phyloP scores from a whole-genome alignment of 2,888 invertebrate species.

The Griposia aprilina region DNA sequence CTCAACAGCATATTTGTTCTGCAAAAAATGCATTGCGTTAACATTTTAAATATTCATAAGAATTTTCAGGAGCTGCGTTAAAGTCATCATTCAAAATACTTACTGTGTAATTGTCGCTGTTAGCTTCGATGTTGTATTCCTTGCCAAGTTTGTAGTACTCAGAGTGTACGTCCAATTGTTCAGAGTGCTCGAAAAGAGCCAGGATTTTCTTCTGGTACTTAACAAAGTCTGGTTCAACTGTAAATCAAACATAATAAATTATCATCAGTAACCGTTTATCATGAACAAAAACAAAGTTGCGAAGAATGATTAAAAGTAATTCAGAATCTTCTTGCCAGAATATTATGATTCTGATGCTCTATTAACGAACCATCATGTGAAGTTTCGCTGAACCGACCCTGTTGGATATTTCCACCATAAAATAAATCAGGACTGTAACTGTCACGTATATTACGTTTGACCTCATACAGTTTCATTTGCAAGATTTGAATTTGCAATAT shows the following conservation, averaged over 20 bases:
- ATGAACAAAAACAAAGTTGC: neutral
- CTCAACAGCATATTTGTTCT: constrained; percentile 85
- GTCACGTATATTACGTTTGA: neutral
- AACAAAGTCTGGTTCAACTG: constrained; percentile 74
- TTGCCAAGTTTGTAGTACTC: constrained; percentile 81
- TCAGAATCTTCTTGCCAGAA: neutral
- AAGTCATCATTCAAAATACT: constrained; percentile 14
- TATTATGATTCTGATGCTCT: neutral
- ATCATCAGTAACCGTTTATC: neutral
- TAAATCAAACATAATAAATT: constrained; percentile 40
- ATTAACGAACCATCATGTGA: neutral
- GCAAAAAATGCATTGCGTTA: constrained; percentile 57
- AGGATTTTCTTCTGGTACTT: constrained; percentile 83
- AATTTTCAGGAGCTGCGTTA: neutral
- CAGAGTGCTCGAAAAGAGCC: constrained; percentile 84
- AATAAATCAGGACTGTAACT: neutral
- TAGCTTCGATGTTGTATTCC: constrained; percentile 80
- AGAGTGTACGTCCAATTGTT: constrained; percentile 74
- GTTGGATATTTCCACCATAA: neutral
- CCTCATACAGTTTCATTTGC: no score
- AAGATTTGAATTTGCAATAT: neutral
- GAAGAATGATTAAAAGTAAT: neutral
- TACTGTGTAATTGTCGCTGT: constrained; percentile 79
- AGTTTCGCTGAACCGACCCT: neutral
- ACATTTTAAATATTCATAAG: neutral